Base-by-base conservation (phyloP, 2,797 vertebrate genomes). In the Pempheris klunzingeri region DNA sequence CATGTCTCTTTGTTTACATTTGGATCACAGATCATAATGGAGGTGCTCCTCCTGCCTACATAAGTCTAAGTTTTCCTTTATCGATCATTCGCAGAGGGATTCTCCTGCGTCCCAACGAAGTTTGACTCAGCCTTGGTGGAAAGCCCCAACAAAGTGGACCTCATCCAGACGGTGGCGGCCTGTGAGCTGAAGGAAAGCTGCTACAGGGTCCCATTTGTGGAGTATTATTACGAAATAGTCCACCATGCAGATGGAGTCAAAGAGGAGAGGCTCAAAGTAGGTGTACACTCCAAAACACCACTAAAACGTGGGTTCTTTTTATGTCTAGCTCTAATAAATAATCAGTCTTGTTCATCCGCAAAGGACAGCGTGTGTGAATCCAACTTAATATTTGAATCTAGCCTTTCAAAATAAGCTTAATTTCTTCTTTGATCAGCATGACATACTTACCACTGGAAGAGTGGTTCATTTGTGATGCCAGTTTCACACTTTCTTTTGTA, bases 121-220 rank as follows among this genome's bases (percentile, higher is more conserved):
- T 96, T 96, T 61, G 93, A 88, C 78, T 88, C 93, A 0, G 91
- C 90, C 14, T 79, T 95, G 41, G 82, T 96, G 81, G 93, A 95
- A 84, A 96, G 68, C 2, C 93, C 93, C 0, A 94, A 90, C 18
- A 94, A 92, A 71, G 79, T 84, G 55, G 94, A 96, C n/a, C 62
- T 95, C 32, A 78, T 96, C 85, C 85, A 44, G 85, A 96, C 62
- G 0, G 92, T 95, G 82, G 77, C 59, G 20, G 76, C 53, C 54
- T 96, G 96, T 0, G 80, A 95, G 78, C 86, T 95, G 85, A 96
- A 91, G 81, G 93, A 93, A 58, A 93, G 93, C 77, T 95, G 94
- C 80, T 95, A 93, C 84, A 32, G 89, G 6, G 63, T 94, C 53
- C 90, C 95, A 3, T 94, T 94, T 3, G 47, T 95, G 62, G 95